A percentile compares a stretch with the other conserved stretches of the same genome.
Evolutionary conservation across 2,797 vertebrate species (phyloP).

Genomic region (Echeneis naucrates): DNA sequence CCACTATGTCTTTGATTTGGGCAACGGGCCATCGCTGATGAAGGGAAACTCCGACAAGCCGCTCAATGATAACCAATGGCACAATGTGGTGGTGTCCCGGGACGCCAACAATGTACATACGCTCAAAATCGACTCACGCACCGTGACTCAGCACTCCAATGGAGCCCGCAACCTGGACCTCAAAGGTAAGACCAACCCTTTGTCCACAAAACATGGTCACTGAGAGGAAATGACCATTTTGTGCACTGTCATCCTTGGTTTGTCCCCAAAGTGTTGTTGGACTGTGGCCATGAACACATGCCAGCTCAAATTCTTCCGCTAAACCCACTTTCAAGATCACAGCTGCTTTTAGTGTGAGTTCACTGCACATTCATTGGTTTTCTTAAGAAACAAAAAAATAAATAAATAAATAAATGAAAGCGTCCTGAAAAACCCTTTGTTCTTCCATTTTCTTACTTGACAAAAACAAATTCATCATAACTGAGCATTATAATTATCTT

Average conservation of each 20-base stretch:
- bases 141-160: conserved; percentile 96
- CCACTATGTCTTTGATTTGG: conserved; percentile 95
- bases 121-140: conserved; percentile 94
- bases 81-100: conserved; percentile 94
- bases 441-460: not conserved
- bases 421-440: not conserved
- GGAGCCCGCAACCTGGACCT: conserved; percentile 94
- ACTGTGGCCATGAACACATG: conserved; percentile 27
- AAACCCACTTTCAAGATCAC: conserved; percentile 17
- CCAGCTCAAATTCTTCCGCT: conserved; percentile 50
- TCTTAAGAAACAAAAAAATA: no score
- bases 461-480: not conserved
- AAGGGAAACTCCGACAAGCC: conserved; percentile 97
- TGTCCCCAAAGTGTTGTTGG: conserved; percentile 47
- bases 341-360: conserved; percentile 5
- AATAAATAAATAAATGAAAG: no score
- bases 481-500: not conserved
- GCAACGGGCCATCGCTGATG: conserved; percentile 94
- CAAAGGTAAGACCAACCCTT: conserved; percentile 85
- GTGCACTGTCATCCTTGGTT: conserved; percentile 28
- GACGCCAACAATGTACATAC: conserved; percentile 92
- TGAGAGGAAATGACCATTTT: conserved; percentile 33
- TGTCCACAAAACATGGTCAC: conserved; percentile 8
- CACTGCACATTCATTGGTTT: conserved; percentile 7
- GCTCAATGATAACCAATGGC: conserved; percentile 97